Evolutionary conservation across 1,140 invertebrate genomes (phyloP).

Genomic region (Leptestheria dahalacensis): DNA sequence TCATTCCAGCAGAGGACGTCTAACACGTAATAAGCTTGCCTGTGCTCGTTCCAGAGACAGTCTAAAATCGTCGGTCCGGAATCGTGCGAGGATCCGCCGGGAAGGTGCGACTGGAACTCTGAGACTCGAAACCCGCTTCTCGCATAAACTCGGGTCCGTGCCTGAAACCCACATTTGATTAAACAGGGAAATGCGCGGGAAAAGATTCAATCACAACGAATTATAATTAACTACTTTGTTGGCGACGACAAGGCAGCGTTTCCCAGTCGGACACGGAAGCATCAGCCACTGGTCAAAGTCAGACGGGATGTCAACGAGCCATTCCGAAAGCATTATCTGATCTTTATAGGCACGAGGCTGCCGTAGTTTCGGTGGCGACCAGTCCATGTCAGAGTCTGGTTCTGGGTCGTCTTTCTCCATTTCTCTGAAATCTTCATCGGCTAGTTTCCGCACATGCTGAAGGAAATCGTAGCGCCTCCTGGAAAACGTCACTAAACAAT

Average conservation of each 20-base stretch:
- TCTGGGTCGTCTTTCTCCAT: slow-evolving; percentile 17
- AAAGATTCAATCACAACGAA: background rate
- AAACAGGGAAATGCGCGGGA: too few species aligned
- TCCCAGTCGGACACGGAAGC: slow-evolving; percentile 65
- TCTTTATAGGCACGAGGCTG: slow-evolving; percentile 13
- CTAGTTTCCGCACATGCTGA: slow-evolving; percentile 25
- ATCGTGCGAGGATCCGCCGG: slow-evolving; percentile 42
- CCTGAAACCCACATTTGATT: too few species aligned
- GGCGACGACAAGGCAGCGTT: slow-evolving; percentile 58
- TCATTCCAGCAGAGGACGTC: slow-evolving; percentile 72
- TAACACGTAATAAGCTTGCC: slow-evolving; percentile 53
- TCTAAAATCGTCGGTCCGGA: slow-evolving; percentile 49
- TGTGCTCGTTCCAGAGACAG: slow-evolving; percentile 50
- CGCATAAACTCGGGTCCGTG: slow-evolving; percentile 51
- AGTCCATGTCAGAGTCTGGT: slow-evolving; percentile 17
- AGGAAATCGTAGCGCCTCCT: slow-evolving; percentile 27
- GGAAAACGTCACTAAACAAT: background rate
- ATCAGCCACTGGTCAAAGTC: slow-evolving; percentile 66
- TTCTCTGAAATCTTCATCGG: slow-evolving; percentile 23
- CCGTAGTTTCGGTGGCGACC: background rate
- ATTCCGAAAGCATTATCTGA: slow-evolving; percentile 71
- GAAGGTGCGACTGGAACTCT: slow-evolving; percentile 47
- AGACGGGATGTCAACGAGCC: slow-evolving; percentile 68
- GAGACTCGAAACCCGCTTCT: slow-evolving; percentile 45
- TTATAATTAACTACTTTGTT: slow-evolving; percentile 36